A percentile compares a stretch with the other conserved stretches of the same genome.
These are phyloP conservation scores for Ia io DNA, from an alignment of 2,113 vertebrate genomes.

Conservation along the genomic window DNA sequence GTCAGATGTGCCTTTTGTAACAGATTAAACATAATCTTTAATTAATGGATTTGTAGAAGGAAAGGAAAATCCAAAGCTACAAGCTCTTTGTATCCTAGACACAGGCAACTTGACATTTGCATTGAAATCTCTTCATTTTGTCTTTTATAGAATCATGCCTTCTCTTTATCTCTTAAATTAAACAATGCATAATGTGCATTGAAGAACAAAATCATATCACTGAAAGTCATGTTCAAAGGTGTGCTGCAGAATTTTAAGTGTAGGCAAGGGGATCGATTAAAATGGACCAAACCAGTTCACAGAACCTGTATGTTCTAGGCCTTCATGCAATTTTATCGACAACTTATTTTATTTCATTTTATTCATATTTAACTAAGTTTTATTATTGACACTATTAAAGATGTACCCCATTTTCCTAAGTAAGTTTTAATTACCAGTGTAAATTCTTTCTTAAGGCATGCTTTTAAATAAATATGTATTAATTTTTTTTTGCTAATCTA, in stretches of 20 bases:
- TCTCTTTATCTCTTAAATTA: conserved; percentile 54
- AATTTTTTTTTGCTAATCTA: not conserved
- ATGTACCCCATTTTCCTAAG: not conserved
- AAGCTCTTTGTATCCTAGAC: conserved; percentile 9
- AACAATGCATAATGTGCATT: not conserved
- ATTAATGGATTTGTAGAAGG: conserved; percentile 39
- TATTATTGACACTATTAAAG: not conserved
- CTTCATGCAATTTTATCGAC: not conserved
- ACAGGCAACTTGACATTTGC: conserved; percentile 47
- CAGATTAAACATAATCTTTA: conserved; percentile 53
- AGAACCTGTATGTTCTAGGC: not conserved
- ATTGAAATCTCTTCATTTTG: conserved; percentile 44
- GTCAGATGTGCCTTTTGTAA: conserved; percentile 28
- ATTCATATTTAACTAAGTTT: not conserved
- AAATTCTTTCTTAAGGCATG: not conserved
- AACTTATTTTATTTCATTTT: not conserved
- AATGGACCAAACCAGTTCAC: not conserved
- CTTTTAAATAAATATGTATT: not conserved
- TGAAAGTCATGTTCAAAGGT: not conserved
- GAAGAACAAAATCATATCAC: not conserved
- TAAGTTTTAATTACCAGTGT: not conserved
- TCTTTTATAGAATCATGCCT: conserved; percentile 19
- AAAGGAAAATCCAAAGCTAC: conserved; percentile 8
- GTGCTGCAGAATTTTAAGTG: not conserved
- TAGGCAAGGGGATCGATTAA: not conserved